phyloP scores from a whole-genome alignment of 2,797 vertebrate genomes.

The Tolypeutes matacus region DNA sequence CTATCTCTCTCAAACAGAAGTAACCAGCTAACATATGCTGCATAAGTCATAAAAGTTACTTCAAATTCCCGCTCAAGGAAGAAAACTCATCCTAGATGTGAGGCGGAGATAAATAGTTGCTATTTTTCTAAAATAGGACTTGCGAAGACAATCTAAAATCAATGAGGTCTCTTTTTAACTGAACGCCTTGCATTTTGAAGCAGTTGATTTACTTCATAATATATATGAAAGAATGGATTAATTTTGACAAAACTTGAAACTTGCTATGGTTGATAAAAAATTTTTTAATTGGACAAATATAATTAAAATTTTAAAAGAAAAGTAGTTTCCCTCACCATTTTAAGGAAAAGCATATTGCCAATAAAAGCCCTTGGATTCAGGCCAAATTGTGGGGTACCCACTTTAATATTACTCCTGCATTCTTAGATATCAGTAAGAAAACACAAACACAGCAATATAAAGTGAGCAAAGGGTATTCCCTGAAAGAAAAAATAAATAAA shows the following conservation, averaged over 20 bases:
- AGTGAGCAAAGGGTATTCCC: not conserved
- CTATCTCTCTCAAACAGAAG: not conserved
- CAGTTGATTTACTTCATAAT: not conserved
- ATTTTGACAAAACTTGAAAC: not conserved
- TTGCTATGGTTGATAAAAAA: not conserved
- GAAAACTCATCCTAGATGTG: not conserved
- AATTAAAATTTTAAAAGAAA: constrained; percentile 35
- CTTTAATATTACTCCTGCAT: constrained; percentile 5
- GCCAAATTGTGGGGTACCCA: not conserved
- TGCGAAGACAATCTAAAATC: not conserved
- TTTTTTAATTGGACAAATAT: not conserved
- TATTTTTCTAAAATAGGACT: constrained; percentile 19
- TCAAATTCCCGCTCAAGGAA: constrained; percentile 5
- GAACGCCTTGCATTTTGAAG: not conserved
- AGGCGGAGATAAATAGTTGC: not conserved
- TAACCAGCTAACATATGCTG: not conserved
- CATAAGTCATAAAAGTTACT: not conserved
- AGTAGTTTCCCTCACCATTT: not conserved
- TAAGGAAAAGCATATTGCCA: not conserved
- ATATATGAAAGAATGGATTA: not conserved
- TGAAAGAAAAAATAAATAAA: constrained; percentile 8
- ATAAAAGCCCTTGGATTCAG: not conserved
- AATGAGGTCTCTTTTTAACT: not conserved
- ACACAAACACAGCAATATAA: not conserved
- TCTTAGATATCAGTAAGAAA: constrained; percentile 21